Percentiles rank a stretch among this genome's conserved stretches.
These are phyloP conservation scores for Volucella inanis DNA, from an alignment of 2,888 invertebrate species.

Conservation along the genomic window DNA sequence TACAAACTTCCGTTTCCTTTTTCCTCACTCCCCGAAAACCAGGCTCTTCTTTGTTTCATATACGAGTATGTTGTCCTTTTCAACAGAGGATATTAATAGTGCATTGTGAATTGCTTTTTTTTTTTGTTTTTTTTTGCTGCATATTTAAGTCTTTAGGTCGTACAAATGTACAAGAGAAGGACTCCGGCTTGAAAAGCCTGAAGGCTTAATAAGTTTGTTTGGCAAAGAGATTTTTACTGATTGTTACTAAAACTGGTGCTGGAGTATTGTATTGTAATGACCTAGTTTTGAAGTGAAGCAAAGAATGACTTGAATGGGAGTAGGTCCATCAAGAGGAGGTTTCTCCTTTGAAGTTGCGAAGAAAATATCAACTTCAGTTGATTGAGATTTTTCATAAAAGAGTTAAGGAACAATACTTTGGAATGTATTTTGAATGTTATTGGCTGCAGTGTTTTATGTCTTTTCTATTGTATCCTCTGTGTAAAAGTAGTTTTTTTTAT, in stretches of 20 bases:
- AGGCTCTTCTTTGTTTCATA: neutral
- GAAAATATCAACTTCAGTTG: too few relatives aligned
- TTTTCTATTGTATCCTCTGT: too few relatives aligned
- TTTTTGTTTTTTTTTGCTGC: conserved; percentile 12
- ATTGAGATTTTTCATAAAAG: too few relatives aligned
- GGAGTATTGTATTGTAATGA: too few relatives aligned
- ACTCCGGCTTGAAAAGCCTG: conserved; percentile 2
- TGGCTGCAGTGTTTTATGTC: too few relatives aligned
- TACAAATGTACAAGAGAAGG: conserved; percentile 6
- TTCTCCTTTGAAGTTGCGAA: too few relatives aligned
- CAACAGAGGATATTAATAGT: conserved; percentile 67
- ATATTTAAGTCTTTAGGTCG: conserved; percentile 32
- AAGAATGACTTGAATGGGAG: too few relatives aligned
- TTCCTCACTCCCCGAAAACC: neutral
- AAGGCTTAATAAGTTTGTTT: conserved; percentile 47
- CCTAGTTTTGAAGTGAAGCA: too few relatives aligned
- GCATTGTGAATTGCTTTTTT: conserved; percentile 51
- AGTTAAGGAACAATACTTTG: too few relatives aligned
- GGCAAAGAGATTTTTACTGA: conserved; percentile 1
- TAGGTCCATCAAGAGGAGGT: too few relatives aligned
- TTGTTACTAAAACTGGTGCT: conserved; percentile 1
- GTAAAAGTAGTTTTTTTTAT: too few relatives aligned
- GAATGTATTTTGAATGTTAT: too few relatives aligned
- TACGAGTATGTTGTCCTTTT: conserved; percentile 31
- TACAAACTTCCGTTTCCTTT: conserved; percentile 6